Evolutionary conservation across 2,888 invertebrate genomes (phyloP).

Genomic region (Eupithecia subumbrata): DNA sequence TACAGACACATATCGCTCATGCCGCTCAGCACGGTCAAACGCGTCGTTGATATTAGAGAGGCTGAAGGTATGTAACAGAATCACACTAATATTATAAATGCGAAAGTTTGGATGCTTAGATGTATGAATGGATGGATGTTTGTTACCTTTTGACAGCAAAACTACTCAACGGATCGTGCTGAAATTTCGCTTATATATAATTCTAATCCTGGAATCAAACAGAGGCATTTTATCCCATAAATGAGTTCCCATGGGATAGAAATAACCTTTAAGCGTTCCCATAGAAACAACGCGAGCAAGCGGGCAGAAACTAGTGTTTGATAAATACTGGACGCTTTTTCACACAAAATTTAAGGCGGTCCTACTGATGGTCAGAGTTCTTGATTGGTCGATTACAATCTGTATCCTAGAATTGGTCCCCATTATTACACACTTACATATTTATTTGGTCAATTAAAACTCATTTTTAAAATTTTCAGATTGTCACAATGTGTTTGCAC

Average conservation of each 20-base stretch:
- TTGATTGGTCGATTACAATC: neutral
- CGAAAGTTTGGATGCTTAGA: too few relatives aligned
- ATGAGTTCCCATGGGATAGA: too few relatives aligned
- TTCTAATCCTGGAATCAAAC: too few relatives aligned
- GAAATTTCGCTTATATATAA: too few relatives aligned
- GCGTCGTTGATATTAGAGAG: conserved; percentile 95
- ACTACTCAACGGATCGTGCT: too few relatives aligned
- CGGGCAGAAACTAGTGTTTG: too few relatives aligned
- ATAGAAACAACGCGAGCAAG: too few relatives aligned
- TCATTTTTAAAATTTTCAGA: conserved; percentile 73
- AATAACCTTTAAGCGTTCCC: too few relatives aligned
- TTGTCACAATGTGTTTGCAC: conserved; percentile 95
- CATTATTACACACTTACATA: neutral
- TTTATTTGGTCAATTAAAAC: neutral
- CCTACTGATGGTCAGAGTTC: neutral
- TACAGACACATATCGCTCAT: conserved; percentile 96
- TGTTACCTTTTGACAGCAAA: too few relatives aligned
- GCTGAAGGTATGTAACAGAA: conserved; percentile 89
- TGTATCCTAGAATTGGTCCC: neutral
- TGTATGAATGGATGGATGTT: too few relatives aligned
- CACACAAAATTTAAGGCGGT: neutral
- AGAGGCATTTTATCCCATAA: too few relatives aligned
- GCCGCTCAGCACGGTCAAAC: conserved; percentile 94
- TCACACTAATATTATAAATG: too few relatives aligned
- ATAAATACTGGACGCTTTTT: neutral